A percentile compares a stretch with the other conserved stretches of the same genome.
Evolutionary conservation across 64 coral and sea anemone species (phyloP).

Genomic region (Orbicella faveolata): DNA sequence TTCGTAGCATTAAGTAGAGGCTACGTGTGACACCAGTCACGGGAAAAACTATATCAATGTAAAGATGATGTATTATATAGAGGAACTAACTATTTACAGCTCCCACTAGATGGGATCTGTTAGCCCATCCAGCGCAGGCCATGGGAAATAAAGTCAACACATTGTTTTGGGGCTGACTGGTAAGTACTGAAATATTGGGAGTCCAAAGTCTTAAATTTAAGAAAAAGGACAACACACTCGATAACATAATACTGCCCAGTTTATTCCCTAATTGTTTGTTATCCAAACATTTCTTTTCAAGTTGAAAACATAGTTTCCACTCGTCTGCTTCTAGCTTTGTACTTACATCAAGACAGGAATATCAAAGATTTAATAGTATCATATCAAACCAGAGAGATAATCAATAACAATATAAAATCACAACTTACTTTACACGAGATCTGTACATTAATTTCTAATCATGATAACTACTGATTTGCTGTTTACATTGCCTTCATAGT

Average conservation of each 20-base stretch:
- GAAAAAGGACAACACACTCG: background rate
- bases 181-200: background rate
- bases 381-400: background rate
- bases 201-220: background rate
- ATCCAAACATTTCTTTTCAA: conserved; percentile 30
- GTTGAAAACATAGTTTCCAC: conserved; percentile 18
- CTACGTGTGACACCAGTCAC: too few species aligned
- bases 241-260: conserved; percentile 19
- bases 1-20: too few species aligned
- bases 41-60: too few species aligned
- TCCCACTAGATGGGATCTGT: too few species aligned
- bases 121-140: too few species aligned
- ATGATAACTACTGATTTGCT: background rate
- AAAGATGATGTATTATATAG: too few species aligned
- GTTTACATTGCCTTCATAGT: background rate
- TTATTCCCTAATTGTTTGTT: background rate
- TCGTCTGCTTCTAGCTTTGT: background rate
- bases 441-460: conserved; percentile 18
- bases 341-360: conserved; percentile 21
- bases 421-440: conserved; percentile 12
- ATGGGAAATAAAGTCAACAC: too few species aligned
- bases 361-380: background rate
- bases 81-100: background rate
- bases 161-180: too few species aligned
- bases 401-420: conserved; percentile 11